Percentiles rank a stretch among this genome's conserved stretches.
phyloP scores from a whole-genome alignment of 2,888 invertebrate genomes.

The Lithodes maja region DNA sequence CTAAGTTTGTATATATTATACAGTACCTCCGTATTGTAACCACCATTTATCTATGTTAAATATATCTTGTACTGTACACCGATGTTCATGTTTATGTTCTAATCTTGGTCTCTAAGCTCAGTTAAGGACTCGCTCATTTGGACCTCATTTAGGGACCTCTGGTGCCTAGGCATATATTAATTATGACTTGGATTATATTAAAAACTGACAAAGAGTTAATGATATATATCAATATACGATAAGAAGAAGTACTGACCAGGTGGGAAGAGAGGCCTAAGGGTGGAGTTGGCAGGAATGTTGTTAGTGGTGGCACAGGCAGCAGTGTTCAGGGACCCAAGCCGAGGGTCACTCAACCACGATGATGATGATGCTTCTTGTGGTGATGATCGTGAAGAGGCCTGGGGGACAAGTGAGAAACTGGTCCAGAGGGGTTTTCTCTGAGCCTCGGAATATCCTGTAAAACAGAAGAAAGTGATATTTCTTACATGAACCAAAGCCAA shows the following conservation, averaged over 20 bases:
- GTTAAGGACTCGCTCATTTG: too few species aligned
- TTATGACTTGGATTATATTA: too few species aligned
- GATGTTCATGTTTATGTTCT: too few species aligned
- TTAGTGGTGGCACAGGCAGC: conserved; percentile 32
- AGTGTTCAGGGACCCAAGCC: conserved; percentile 18
- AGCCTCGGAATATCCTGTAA: conserved; percentile 32
- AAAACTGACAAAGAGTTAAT: not conserved
- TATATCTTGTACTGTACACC: too few species aligned
- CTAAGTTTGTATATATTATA: too few species aligned
- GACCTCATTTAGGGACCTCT: too few species aligned
- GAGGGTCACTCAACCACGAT: conserved; percentile 55
- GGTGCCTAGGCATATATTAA: too few species aligned
- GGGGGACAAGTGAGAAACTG: conserved; percentile 21
- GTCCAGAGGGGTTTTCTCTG: conserved; percentile 38
- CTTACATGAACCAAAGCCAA: too few species aligned
- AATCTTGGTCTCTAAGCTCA: too few species aligned
- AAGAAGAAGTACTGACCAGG: conserved; percentile 23
- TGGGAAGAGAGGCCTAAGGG: conserved; percentile 55
- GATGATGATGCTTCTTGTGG: not conserved
- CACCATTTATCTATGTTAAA: too few species aligned
- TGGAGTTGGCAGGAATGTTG: not conserved
- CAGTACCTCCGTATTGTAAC: too few species aligned
- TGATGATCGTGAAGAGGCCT: not conserved
- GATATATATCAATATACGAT: conserved; percentile 10
- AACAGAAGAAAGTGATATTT: not conserved